Conservation (phyloP, 2,888 invertebrate genomes). For the Neoaliturus tenellus region DNA sequence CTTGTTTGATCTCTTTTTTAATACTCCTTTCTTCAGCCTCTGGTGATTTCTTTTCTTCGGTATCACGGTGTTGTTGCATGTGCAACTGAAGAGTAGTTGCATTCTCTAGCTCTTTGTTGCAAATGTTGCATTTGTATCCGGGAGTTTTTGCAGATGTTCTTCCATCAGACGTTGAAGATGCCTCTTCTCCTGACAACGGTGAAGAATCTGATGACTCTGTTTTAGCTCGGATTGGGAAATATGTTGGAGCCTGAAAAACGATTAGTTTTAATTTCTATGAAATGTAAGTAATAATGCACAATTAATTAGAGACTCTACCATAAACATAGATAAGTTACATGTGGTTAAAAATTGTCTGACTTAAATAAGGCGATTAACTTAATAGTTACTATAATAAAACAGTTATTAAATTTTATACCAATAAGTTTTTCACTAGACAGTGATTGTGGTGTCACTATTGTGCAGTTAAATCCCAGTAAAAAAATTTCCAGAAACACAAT, state of each 20-base stretch:
- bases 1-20: constrained; percentile 57
- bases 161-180: neutral
- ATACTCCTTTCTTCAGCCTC: constrained; percentile 10
- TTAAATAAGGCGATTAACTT: too few species aligned
- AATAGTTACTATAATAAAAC: too few species aligned
- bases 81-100: constrained; percentile 18
- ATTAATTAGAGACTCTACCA: too few species aligned
- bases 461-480: too few species aligned
- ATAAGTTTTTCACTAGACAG: too few species aligned
- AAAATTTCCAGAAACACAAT: too few species aligned
- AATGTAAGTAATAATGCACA: too few species aligned
- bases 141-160: neutral
- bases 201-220: constrained; percentile 43
- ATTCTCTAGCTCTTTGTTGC: constrained; percentile 18
- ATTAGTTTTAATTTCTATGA: neutral
- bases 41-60: neutral
- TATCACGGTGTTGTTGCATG: constrained; percentile 32
- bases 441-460: too few species aligned
- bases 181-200: constrained; percentile 12
- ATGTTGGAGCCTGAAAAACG: constrained; percentile 8
- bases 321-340: too few species aligned
- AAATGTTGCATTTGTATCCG: constrained; percentile 27
- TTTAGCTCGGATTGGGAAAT: constrained; percentile 34
- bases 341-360: too few species aligned
- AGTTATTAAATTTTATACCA: too few species aligned